Evolutionary conservation across 2,113 vertebrate genomes (phyloP).

Genomic region (Nyctereutes procyonoides): DNA sequence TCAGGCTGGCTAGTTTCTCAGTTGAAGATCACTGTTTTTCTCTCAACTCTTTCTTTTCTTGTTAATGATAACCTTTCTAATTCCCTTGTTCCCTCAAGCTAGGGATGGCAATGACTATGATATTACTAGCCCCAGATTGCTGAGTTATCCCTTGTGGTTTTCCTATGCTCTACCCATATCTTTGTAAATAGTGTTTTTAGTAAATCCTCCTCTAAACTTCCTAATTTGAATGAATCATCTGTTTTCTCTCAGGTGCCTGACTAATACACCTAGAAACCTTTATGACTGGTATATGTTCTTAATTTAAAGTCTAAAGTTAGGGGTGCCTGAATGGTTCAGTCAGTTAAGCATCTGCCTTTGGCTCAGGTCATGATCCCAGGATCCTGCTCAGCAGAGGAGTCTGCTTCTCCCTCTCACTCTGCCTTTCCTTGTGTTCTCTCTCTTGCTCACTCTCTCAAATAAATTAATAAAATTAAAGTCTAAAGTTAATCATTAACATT

Average conservation of each 20-base stretch:
- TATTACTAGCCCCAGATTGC: neutral
- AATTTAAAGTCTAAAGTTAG: conserved; percentile 13
- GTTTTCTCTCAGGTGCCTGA: neutral
- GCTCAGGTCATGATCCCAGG: no score
- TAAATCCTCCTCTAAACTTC: neutral
- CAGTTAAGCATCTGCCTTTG: no score
- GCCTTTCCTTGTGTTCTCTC: no score
- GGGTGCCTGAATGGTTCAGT: no score
- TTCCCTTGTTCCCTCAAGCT: neutral
- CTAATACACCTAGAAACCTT: neutral
- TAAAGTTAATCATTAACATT: neutral
- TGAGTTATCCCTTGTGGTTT: neutral
- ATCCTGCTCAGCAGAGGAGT: no score
- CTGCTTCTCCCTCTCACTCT: no score
- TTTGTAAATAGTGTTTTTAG: neutral
- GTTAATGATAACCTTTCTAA: neutral
- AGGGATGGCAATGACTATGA: neutral
- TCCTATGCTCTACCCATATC: neutral
- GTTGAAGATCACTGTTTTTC: neutral
- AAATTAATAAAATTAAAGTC: neutral
- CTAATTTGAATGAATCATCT: neutral
- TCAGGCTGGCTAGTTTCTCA: neutral
- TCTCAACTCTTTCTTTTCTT: conserved; percentile 17
- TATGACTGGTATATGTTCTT: neutral
- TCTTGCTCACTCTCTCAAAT: no score